Conservation (phyloP, 1,140 invertebrate genomes). For the Hermetia illucens region DNA sequence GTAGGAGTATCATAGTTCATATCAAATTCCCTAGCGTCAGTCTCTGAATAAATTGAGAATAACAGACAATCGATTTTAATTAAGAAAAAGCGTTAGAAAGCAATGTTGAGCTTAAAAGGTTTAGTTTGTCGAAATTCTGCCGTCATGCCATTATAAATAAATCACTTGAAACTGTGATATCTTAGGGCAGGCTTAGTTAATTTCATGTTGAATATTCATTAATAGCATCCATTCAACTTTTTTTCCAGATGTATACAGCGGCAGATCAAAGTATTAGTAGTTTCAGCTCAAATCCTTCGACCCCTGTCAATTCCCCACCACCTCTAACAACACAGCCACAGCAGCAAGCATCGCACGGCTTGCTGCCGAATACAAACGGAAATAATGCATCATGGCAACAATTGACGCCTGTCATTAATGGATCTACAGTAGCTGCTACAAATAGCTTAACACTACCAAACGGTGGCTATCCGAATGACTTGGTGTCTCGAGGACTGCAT, state of each 20-base stretch:
- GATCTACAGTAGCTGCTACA: conserved; percentile 7
- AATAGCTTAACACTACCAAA: conserved; percentile 5
- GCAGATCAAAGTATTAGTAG: conserved; percentile 77
- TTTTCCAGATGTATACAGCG: conserved; percentile 63
- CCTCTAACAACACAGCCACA: conserved; percentile 45
- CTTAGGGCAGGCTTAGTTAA: too few species aligned
- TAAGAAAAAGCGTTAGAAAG: too few species aligned
- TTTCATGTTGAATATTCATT: too few species aligned
- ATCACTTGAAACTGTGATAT: too few species aligned
- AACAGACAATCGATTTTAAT: too few species aligned
- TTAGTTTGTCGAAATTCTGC: too few species aligned
- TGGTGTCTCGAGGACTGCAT: conserved; percentile 34
- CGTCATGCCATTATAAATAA: too few species aligned
- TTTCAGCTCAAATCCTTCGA: conserved; percentile 83
- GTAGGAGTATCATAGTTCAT: too few species aligned
- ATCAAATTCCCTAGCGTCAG: too few species aligned
- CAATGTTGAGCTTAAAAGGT: too few species aligned
- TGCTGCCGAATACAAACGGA: conserved; percentile 35
- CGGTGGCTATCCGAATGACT: conserved; percentile 19
- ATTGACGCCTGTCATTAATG: conserved; percentile 26
- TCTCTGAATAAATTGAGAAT: too few species aligned
- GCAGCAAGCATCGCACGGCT: conserved; percentile 37
- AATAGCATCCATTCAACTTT: not conserved
- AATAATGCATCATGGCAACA: conserved; percentile 26
- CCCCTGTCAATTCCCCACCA: conserved; percentile 73